Percentiles rank a stretch among this genome's conserved stretches.
phyloP scores from a whole-genome alignment of 2,113 vertebrate genomes.

The Panthera tigris region DNA sequence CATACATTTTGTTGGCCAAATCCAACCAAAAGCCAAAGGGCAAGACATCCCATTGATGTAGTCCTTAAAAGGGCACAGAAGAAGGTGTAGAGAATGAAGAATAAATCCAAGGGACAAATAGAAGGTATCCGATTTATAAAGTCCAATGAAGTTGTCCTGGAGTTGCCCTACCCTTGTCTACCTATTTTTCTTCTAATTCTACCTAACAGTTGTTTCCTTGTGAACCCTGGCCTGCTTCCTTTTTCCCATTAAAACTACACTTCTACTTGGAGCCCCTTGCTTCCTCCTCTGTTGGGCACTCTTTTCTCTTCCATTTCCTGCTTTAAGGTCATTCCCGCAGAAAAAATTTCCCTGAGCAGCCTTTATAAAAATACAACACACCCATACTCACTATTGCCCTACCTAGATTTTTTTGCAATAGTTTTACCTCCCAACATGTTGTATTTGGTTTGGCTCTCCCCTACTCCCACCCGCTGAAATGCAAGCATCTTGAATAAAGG shows the following conservation, averaged over 20 bases:
- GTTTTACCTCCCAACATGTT: not conserved
- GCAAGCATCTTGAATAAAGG: not conserved
- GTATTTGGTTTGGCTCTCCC: not conserved
- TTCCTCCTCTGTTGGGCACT: not conserved
- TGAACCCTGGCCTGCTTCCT: not conserved
- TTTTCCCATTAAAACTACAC: not conserved
- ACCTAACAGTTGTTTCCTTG: not conserved
- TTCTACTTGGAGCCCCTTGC: not conserved
- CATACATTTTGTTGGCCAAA: not conserved
- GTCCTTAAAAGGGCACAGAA: not conserved
- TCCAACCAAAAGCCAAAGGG: not conserved
- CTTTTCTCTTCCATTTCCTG: not conserved
- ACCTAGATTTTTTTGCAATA: not conserved
- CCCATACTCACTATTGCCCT: not conserved
- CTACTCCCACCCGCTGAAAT: not conserved
- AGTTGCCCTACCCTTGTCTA: not conserved
- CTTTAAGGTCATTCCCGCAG: not conserved
- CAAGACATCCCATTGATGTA: not conserved
- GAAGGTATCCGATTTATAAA: not conserved
- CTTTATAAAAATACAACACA: not conserved
- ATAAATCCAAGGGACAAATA: not conserved
- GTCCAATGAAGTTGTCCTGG: not conserved
- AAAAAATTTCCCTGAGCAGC: not conserved
- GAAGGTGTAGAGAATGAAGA: not conserved
- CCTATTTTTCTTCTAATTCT: not conserved